Conservation (phyloP, 2,113 vertebrate species). For the Lynx canadensis region DNA sequence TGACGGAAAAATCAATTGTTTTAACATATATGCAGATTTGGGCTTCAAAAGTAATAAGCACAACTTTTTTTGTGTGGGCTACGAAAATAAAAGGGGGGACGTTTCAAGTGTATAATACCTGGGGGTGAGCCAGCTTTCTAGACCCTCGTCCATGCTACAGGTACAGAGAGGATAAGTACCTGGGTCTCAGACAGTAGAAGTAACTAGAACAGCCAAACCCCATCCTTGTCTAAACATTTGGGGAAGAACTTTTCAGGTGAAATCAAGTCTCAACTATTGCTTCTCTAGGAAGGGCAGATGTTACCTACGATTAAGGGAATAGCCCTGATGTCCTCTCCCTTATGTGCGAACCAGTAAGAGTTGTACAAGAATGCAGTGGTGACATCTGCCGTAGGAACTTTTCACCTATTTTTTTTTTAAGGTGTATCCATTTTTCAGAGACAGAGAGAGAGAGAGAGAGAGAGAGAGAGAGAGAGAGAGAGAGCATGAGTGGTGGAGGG, state of each 20-base stretch:
- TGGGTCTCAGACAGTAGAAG: not conserved
- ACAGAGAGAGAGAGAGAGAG: too few relatives aligned
- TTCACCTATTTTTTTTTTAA: too few relatives aligned
- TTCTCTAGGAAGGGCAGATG: not conserved
- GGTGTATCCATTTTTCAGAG: too few relatives aligned
- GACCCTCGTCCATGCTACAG: not conserved
- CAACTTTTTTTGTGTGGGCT: not conserved
- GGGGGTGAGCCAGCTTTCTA: not conserved
- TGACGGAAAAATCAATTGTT: not conserved
- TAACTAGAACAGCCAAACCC: accelerated
- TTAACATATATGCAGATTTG: not conserved
- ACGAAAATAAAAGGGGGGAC: not conserved
- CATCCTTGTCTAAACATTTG: not conserved
- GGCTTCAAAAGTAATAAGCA: not conserved
- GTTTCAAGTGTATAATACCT: not conserved
- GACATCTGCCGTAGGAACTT: not conserved
- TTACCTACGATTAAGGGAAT: not conserved
- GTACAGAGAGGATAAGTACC: not conserved
- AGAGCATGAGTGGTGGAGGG: too few relatives aligned
- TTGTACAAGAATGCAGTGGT: not conserved
- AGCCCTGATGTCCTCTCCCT: not conserved
- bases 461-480: too few relatives aligned
- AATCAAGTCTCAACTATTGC: not conserved
- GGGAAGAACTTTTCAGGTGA: not conserved
- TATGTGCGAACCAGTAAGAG: not conserved